A percentile compares a stretch with the other conserved stretches of the same genome.
phyloP scores from a whole-genome alignment of 2,888 invertebrate genomes.

The Cordilura impudica region DNA sequence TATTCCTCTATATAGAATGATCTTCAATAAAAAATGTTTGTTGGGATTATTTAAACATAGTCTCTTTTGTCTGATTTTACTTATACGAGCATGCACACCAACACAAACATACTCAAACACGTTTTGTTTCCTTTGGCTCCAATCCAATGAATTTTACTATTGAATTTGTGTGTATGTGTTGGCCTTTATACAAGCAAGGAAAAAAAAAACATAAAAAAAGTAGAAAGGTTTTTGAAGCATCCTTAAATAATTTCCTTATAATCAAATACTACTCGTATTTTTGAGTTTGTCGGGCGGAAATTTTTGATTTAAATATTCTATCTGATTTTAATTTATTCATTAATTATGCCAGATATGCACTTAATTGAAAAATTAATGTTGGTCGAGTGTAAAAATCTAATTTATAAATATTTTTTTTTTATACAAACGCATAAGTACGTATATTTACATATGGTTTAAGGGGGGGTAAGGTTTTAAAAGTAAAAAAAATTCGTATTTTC shows the following conservation, averaged over 20 bases:
- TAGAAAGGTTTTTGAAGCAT: not conserved
- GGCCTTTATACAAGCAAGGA: too few species aligned
- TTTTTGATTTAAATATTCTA: not conserved
- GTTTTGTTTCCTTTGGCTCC: too few species aligned
- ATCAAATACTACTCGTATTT: not conserved
- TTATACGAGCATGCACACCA: too few species aligned
- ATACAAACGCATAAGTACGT: not conserved
- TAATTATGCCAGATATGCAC: slow-evolving; percentile 63
- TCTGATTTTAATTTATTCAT: slow-evolving; percentile 41
- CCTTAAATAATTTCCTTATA: not conserved
- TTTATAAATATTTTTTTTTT: slow-evolving; percentile 3
- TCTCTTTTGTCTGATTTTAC: too few species aligned
- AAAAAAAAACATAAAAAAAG: not conserved
- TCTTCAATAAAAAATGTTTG: too few species aligned
- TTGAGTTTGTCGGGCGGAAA: slow-evolving; percentile 1
- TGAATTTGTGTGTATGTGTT: not conserved
- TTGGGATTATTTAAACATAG: too few species aligned
- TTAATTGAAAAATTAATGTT: slow-evolving; percentile 64
- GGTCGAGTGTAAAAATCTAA: slow-evolving; percentile 49
- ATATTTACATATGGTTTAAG: not conserved
- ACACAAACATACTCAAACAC: too few species aligned
- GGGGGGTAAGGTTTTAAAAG: too few species aligned
- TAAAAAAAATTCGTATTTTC: too few species aligned
- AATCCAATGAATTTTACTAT: too few species aligned
- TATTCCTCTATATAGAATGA: too few species aligned